Percentiles rank a stretch among this genome's conserved stretches.
Evolutionary conservation across 2,888 invertebrate genomes (phyloP).

Genomic region (Thymelicus acteon): DNA sequence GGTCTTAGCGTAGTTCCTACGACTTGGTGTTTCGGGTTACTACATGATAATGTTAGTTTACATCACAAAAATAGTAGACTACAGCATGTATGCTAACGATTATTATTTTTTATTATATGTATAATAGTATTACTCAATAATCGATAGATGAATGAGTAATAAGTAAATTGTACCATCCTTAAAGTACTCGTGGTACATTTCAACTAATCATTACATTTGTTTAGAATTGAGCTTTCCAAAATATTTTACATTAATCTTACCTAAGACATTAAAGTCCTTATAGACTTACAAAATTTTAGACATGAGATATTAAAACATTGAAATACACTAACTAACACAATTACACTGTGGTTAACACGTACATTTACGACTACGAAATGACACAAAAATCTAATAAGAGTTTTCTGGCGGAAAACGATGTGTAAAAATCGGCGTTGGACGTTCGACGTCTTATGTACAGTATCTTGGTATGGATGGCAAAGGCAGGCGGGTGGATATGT

Average conservation of each 20-base stretch:
- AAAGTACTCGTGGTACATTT: slow-evolving; percentile 12
- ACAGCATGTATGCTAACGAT: slow-evolving; percentile 13
- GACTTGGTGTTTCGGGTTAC: slow-evolving; percentile 21
- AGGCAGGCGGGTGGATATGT: slow-evolving; percentile 29
- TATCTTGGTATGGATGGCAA: slow-evolving; percentile 27
- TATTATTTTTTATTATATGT: neutral
- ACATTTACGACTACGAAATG: slow-evolving; percentile 1
- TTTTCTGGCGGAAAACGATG: slow-evolving; percentile 21
- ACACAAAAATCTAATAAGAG: slow-evolving; percentile 27
- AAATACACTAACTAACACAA: slow-evolving; percentile 18
- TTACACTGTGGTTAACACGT: slow-evolving; percentile 14
- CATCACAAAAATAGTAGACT: slow-evolving; percentile 24
- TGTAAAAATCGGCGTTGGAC: slow-evolving; percentile 19
- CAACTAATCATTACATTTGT: slow-evolving; percentile 44
- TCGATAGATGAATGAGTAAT: neutral
- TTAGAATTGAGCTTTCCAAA: slow-evolving; percentile 70
- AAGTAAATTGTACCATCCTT: neutral
- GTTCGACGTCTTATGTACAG: slow-evolving; percentile 29
- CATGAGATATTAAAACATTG: slow-evolving; percentile 19
- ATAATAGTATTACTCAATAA: neutral
- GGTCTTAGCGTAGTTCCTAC: slow-evolving; percentile 7
- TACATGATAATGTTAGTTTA: slow-evolving; percentile 16
- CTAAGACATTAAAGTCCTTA: slow-evolving; percentile 1
- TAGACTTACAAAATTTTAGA: slow-evolving; percentile 19
- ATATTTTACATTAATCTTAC: slow-evolving; percentile 12